Evolutionary conservation across 2,888 invertebrate genomes (phyloP).

Genomic region (Sympetrum striolatum): DNA sequence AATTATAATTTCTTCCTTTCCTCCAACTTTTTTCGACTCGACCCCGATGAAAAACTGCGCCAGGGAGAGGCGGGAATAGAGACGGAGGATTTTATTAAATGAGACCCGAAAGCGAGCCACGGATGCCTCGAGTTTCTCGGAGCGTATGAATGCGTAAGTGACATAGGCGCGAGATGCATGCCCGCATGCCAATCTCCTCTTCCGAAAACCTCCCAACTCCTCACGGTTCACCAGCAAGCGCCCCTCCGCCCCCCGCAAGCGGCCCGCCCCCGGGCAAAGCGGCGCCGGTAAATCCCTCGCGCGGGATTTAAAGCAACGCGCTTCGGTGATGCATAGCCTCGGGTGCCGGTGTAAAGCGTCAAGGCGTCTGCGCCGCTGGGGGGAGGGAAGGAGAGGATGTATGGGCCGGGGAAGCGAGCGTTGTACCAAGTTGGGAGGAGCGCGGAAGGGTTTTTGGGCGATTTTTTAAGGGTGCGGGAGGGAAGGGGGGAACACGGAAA

Average conservation of each 20-base stretch:
- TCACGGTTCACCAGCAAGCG: neutral
- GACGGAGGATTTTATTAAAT: too few relatives aligned
- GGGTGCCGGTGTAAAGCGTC: slow-evolving; percentile 36
- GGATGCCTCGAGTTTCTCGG: neutral
- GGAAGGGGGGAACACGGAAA: neutral
- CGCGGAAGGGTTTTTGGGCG: neutral
- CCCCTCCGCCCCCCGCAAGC: neutral
- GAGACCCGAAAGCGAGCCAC: neutral
- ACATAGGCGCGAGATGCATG: neutral
- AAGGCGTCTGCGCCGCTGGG: slow-evolving; percentile 37
- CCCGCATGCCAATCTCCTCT: slow-evolving; percentile 6
- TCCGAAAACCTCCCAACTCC: neutral
- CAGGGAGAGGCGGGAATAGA: too few relatives aligned
- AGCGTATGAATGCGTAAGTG: neutral
- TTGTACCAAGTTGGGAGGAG: slow-evolving; percentile 9
- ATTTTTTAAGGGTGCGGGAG: neutral
- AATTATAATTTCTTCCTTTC: neutral
- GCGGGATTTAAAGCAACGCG: slow-evolving; percentile 33
- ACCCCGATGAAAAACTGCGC: too few relatives aligned
- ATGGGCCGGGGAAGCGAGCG: neutral
- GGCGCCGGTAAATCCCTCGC: slow-evolving; percentile 37
- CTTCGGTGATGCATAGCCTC: slow-evolving; percentile 19
- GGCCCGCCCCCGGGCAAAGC: slow-evolving; percentile 28
- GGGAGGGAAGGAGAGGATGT: neutral
- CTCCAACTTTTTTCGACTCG: neutral